A percentile compares a stretch with the other conserved stretches of the same genome.
Conservation (phyloP, 2,888 invertebrate species). For the Limnephilus rhombicus region DNA sequence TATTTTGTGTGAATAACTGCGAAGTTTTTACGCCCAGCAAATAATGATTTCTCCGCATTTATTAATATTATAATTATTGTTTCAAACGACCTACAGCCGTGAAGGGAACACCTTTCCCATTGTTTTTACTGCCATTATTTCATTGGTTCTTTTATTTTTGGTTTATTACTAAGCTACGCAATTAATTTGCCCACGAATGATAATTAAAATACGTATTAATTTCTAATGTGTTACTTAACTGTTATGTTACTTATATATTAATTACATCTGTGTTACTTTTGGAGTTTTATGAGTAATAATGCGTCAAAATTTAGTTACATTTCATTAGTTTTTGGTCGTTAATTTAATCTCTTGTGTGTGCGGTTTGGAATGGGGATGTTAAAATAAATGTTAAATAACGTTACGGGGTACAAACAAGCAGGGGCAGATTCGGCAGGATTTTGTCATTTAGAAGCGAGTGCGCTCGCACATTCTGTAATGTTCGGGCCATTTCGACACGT, state of each 20-base stretch:
- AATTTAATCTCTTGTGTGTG: background rate
- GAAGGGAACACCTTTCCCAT: background rate
- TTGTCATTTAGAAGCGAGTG: constrained; percentile 14
- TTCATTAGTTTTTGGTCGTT: constrained; percentile 11
- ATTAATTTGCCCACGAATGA: background rate
- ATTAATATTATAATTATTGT: background rate
- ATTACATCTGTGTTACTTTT: background rate
- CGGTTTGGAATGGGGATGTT: constrained; percentile 33
- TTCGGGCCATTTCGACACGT: background rate
- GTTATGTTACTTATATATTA: too few relatives aligned
- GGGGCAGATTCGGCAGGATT: background rate
- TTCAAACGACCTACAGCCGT: background rate
- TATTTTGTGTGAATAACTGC: background rate
- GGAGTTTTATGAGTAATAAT: background rate
- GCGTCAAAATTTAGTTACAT: constrained; percentile 5
- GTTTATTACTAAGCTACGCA: background rate
- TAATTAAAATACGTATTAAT: background rate
- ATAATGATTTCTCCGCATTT: background rate
- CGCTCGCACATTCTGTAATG: background rate
- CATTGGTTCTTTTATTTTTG: background rate
- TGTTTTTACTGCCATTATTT: background rate
- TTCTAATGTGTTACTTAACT: background rate
- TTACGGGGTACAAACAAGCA: background rate
- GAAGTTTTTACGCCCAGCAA: background rate
- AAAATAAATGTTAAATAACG: constrained; percentile 32